phyloP scores from a whole-genome alignment of 2,797 vertebrate species.

The Xyrichtys novacula region DNA sequence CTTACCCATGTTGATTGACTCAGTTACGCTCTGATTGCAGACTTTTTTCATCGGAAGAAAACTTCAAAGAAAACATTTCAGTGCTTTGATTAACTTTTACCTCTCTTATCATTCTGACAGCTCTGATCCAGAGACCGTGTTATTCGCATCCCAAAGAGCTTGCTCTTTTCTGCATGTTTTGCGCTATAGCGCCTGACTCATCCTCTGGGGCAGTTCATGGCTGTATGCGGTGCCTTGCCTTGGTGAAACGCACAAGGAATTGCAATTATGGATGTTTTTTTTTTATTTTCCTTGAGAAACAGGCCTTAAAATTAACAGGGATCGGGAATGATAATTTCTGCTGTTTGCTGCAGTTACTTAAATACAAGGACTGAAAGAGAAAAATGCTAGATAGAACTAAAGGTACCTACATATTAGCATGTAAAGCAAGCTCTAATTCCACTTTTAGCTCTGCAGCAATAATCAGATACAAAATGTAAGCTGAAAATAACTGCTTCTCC shows the following conservation, averaged over 20 bases:
- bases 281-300: slow-evolving; percentile 22
- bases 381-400: slow-evolving; percentile 13
- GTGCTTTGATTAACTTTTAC: slow-evolving; percentile 53
- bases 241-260: slow-evolving; percentile 77
- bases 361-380: background rate
- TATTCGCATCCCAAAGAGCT: slow-evolving; percentile 72
- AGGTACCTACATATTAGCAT: slow-evolving; percentile 52
- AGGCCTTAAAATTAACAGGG: slow-evolving; percentile 36
- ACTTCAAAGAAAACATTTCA: slow-evolving; percentile 28
- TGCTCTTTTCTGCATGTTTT: slow-evolving; percentile 71
- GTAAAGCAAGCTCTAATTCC: slow-evolving; percentile 43
- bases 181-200: slow-evolving; percentile 57
- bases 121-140: slow-evolving; percentile 46
- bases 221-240: slow-evolving; percentile 79
- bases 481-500: slow-evolving; percentile 36
- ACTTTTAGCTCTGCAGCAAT: slow-evolving; percentile 20
- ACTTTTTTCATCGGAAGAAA: slow-evolving; percentile 27
- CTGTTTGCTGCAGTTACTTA: slow-evolving; percentile 34
- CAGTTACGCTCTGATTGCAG: slow-evolving; percentile 24
- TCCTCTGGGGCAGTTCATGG: slow-evolving; percentile 50
- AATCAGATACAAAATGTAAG: slow-evolving; percentile 27
- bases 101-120: slow-evolving; percentile 49
- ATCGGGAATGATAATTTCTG: slow-evolving; percentile 35
- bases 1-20: slow-evolving; percentile 26
- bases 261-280: slow-evolving; percentile 31